Conservation (phyloP, 2,888 invertebrate species). For the Luperina testacea region DNA sequence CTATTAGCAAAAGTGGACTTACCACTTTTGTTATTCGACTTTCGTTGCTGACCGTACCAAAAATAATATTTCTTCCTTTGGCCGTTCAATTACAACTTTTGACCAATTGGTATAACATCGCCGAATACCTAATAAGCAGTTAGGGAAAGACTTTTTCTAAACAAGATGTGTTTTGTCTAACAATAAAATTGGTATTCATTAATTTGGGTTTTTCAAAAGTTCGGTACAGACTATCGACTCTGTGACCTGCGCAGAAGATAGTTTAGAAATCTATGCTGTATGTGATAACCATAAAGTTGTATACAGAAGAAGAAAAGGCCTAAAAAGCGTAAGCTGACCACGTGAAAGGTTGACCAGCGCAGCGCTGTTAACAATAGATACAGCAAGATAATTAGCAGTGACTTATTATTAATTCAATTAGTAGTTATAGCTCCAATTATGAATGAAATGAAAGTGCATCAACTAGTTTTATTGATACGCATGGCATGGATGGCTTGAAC, state of each 20-base stretch:
- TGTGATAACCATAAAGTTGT: neutral
- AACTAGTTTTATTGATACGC: slow-evolving; percentile 10
- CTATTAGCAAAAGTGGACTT: too few relatives aligned
- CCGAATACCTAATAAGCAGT: neutral
- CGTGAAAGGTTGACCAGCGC: neutral
- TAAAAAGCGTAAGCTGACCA: neutral
- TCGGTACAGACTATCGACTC: neutral
- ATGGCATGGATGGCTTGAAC: slow-evolving; percentile 10
- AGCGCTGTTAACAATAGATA: neutral
- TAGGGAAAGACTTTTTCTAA: neutral
- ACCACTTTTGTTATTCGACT: neutral
- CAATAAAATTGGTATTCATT: too few relatives aligned
- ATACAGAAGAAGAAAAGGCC: neutral
- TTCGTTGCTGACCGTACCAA: neutral
- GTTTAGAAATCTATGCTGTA: neutral
- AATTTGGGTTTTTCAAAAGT: neutral
- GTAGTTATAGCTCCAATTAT: slow-evolving; percentile 17
- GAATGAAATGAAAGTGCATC: slow-evolving; percentile 36
- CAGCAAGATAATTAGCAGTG: slow-evolving; percentile 3
- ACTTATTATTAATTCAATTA: neutral
- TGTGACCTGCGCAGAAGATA: neutral
- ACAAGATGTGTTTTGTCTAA: neutral
- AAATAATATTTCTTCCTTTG: neutral
- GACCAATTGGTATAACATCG: neutral
- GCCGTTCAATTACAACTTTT: neutral